phyloP scores from a whole-genome alignment of 23 tunicate species.

The Styela plicata region DNA sequence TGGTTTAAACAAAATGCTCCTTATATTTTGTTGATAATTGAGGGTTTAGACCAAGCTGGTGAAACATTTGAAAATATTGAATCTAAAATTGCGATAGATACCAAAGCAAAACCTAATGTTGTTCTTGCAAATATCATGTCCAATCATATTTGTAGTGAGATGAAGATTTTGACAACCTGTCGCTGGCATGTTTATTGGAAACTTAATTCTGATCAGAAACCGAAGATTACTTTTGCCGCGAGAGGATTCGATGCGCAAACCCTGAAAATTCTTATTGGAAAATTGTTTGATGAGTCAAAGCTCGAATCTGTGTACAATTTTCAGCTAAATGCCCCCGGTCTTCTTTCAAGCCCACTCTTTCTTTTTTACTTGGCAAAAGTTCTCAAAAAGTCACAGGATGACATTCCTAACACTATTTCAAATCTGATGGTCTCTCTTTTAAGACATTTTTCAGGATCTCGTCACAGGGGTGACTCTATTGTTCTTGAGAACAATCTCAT shows the following conservation, averaged over 20 bases:
- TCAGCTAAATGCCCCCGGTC: background rate
- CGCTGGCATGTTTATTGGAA: conserved; percentile 6
- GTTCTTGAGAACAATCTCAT: background rate
- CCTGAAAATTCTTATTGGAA: background rate
- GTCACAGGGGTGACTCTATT: background rate
- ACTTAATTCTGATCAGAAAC: background rate
- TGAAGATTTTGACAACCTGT: background rate
- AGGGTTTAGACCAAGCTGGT: background rate
- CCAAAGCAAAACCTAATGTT: background rate
- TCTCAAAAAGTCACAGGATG: background rate
- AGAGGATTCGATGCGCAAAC: background rate
- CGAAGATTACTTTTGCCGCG: background rate
- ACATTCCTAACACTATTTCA: background rate
- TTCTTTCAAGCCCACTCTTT: background rate
- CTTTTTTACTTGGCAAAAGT: background rate
- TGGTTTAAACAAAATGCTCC: background rate
- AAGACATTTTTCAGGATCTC: background rate
- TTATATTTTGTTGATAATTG: background rate
- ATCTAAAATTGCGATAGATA: background rate
- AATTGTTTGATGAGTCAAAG: background rate
- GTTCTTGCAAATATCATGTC: background rate
- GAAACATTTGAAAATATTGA: background rate
- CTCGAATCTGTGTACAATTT: background rate
- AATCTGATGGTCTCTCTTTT: background rate
- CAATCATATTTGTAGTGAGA: background rate